phyloP scores from a whole-genome alignment of 2,888 invertebrate genomes.

The Trimorus sp. region DNA sequence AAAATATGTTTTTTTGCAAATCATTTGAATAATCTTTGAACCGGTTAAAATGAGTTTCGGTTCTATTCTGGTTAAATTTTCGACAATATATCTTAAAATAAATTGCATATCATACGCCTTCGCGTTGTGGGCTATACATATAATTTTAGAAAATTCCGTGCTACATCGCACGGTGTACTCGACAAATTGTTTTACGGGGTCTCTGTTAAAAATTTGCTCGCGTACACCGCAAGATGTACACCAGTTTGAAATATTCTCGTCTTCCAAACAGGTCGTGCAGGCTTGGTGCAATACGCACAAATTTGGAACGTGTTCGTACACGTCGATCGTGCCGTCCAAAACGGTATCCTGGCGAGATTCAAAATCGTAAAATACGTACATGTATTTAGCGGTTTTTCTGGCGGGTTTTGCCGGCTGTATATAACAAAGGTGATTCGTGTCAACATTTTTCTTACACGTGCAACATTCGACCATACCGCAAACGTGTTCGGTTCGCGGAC shows the following conservation, averaged over 20 bases:
- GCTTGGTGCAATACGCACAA: neutral
- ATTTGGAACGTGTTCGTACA: neutral
- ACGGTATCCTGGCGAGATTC: neutral
- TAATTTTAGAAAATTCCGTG: constrained; percentile 21
- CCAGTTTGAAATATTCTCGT: neutral
- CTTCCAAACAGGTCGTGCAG: neutral
- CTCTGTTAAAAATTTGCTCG: neutral
- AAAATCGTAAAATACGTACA: neutral
- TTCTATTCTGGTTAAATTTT: neutral
- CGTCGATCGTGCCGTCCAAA: neutral
- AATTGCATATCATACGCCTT: constrained; percentile 30
- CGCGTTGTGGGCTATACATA: constrained; percentile 49
- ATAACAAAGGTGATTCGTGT: neutral
- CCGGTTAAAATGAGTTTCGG: constrained; percentile 45
- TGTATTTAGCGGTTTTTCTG: too few relatives aligned
- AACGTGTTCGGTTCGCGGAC: too few relatives aligned
- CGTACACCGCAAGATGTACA: neutral
- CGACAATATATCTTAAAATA: constrained; percentile 23
- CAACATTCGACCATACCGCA: neutral
- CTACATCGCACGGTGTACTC: constrained; percentile 18
- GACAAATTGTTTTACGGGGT: neutral
- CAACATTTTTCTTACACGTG: neutral
- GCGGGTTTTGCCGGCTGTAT: neutral
- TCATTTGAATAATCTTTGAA: constrained; percentile 63
- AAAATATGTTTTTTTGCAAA: constrained; percentile 58